Evolutionary conservation across 2,797 vertebrate genomes (phyloP).

Genomic region (Channallabes apus): DNA sequence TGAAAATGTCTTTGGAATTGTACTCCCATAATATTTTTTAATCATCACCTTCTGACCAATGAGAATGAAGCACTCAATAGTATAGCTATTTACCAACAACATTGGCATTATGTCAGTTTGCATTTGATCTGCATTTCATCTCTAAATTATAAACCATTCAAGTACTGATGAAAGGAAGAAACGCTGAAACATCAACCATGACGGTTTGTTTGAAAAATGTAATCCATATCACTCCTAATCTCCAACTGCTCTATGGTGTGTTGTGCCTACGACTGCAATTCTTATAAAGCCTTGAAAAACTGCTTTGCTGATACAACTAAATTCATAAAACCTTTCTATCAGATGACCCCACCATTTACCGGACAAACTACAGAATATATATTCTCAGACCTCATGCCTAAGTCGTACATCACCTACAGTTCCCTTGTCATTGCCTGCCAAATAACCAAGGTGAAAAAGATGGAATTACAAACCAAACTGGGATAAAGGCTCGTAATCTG

Average conservation of each 20-base stretch:
- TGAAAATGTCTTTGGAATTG: no score
- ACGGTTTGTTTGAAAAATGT: not conserved
- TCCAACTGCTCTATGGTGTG: not conserved
- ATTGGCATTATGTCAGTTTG: not conserved
- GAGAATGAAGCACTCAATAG: not conserved
- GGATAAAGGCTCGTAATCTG: slow-evolving; percentile 23
- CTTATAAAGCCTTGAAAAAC: not conserved
- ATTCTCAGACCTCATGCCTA: not conserved
- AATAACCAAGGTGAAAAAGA: slow-evolving; percentile 13
- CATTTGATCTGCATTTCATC: not conserved
- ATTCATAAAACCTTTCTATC: not conserved
- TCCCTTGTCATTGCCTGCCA: not conserved
- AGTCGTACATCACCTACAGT: not conserved
- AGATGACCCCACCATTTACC: not conserved
- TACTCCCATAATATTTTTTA: not conserved
- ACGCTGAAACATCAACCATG: not conserved
- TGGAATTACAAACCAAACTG: slow-evolving; percentile 12
- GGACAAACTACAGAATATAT: not conserved
- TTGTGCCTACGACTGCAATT: not conserved
- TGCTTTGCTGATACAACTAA: not conserved
- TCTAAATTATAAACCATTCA: not conserved
- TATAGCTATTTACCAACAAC: not conserved
- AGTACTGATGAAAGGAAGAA: not conserved
- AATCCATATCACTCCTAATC: not conserved
- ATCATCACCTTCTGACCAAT: not conserved